phyloP scores from a whole-genome alignment of 1,140 invertebrate genomes.

The Drosophila persimilis region DNA sequence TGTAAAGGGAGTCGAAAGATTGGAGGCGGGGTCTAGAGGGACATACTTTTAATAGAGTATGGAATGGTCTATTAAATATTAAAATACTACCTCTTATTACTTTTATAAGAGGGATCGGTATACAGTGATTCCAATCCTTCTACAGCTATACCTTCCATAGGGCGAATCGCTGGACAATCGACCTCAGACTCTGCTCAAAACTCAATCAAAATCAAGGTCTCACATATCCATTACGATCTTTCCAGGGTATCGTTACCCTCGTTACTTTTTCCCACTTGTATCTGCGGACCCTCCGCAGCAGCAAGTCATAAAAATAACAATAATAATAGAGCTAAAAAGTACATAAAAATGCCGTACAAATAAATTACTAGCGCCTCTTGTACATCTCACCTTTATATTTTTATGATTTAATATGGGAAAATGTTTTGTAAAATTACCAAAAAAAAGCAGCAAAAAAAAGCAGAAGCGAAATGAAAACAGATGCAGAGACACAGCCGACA shows the following conservation, averaged over 20 bases:
- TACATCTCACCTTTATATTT: conserved; percentile 45
- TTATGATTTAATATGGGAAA: conserved; percentile 65
- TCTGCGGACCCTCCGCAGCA: too few relatives aligned
- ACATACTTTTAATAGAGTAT: too few relatives aligned
- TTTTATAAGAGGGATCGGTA: too few relatives aligned
- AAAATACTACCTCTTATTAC: too few relatives aligned
- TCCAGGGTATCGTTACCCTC: not conserved
- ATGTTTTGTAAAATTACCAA: conserved; percentile 41
- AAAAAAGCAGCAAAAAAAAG: conserved; percentile 5
- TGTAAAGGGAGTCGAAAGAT: not conserved
- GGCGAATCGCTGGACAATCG: too few relatives aligned
- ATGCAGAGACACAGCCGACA: conserved; percentile 27
- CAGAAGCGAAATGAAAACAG: conserved; percentile 28
- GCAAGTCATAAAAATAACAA: conserved; percentile 28
- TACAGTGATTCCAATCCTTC: too few relatives aligned
- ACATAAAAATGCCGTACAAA: conserved; percentile 35
- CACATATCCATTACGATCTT: too few relatives aligned
- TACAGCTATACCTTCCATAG: too few relatives aligned
- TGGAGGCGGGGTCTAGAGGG: too few relatives aligned
- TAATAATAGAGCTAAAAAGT: conserved; percentile 50
- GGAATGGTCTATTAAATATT: too few relatives aligned
- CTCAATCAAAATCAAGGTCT: not conserved
- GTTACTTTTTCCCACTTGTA: not conserved
- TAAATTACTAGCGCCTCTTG: conserved; percentile 40
- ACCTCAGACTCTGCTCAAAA: too few relatives aligned